Evolutionary conservation across 1,140 invertebrate species (phyloP), one percentile per base, ranked within the genome.

Genomic region (Daktulosphaira vitifoliae): DNA sequence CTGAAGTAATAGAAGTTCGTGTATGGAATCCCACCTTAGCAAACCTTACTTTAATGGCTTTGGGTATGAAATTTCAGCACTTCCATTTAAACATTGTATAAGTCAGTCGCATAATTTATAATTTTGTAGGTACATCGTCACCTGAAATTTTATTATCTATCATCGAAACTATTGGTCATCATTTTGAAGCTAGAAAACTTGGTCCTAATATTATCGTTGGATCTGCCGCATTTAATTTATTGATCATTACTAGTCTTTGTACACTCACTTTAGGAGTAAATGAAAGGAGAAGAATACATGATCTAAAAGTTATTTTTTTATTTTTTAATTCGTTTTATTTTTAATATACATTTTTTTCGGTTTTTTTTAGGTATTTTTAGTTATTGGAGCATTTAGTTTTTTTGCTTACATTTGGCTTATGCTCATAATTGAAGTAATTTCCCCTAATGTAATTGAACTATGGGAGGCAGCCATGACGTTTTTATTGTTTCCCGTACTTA

Each of bases 201-300:
- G 83, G 83, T 4, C 83, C 83, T 0, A 78, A 81, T 33, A 84
- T 83, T 6, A 84, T 85, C 66, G 83, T 85, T n/a, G 82, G 82
- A 16, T 84, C 82, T 2, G 82, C 82, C 15, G 82, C 82, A 50
- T 84, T 83, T 72, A 84, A 84, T 71, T 73, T 84, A 22, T 71
- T 84, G 26, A 76, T 78, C 53, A 84, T 84, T 65, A 78, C 76
- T 1, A 81, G 76, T 11, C 74, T 84, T 3, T 84, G 83, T 68
- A 75, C 84, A n/a, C 68, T 81, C 5, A 72, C 74, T 16, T 76
- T 85, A 20, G 77, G 80, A 1, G 70, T 71, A 3, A 74, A 74
- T 8, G 80, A 83, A 71, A 74, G 71, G 0, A 72, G 80, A 62
- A 70, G 73, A 25, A 81, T 84, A 51, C 74, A 75, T 15, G 69